Evolutionary conservation across 2,888 invertebrate species (phyloP).

Genomic region (Limenitis camilla): DNA sequence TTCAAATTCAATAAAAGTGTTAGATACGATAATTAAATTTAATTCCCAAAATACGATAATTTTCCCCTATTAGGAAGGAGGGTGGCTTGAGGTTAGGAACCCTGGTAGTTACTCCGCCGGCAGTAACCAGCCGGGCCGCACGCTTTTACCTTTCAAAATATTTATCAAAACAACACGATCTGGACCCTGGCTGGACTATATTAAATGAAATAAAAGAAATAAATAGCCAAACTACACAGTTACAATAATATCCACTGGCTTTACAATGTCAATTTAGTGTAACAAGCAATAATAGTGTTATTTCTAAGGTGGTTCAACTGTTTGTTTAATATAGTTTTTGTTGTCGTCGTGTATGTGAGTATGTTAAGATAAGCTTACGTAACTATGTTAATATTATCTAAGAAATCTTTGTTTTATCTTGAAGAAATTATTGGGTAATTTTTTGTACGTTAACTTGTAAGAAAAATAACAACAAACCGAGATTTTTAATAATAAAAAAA

Average conservation of each 20-base stretch:
- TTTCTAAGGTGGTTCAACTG: constrained; percentile 46
- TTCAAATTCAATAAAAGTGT: too few species aligned
- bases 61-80: too few species aligned
- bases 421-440: background rate
- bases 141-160: constrained; percentile 58
- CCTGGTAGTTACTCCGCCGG: constrained; percentile 59
- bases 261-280: constrained; percentile 22
- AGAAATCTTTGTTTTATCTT: constrained; percentile 22
- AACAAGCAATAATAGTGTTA: background rate
- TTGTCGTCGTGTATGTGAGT: constrained; percentile 49
- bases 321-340: constrained; percentile 34
- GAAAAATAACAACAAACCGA: too few species aligned
- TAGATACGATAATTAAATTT: too few species aligned
- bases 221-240: constrained; percentile 8
- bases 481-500: too few species aligned
- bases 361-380: constrained; percentile 60
- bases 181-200: constrained; percentile 54
- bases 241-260: constrained; percentile 19
- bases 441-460: background rate
- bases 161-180: constrained; percentile 62
- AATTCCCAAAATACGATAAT: too few species aligned
- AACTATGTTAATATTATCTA: constrained; percentile 46
- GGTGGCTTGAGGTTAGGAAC: too few species aligned
- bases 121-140: constrained; percentile 69
- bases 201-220: constrained; percentile 32